phyloP scores from a whole-genome alignment of 35 echinoderm and acorn worm genomes.

The Heliocidaris tuberculata region DNA sequence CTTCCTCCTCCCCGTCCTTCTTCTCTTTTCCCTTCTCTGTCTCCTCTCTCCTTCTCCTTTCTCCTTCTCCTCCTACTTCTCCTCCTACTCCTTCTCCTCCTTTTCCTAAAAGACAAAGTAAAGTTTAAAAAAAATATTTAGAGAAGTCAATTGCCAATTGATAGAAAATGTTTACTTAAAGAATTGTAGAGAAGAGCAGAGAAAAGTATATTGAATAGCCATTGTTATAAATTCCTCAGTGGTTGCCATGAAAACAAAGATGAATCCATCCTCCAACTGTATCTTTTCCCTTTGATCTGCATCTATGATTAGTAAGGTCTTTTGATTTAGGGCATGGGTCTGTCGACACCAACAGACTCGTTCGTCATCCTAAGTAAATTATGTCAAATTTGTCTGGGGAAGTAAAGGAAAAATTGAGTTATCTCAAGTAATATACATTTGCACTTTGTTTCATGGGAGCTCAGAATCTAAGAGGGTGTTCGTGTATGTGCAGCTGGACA shows the following conservation, averaged over 20 bases:
- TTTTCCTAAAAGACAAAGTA: not conserved
- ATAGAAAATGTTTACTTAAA: too few species aligned
- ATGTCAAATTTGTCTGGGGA: conserved; percentile 9
- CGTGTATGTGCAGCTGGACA: not conserved
- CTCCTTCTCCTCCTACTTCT: not conserved
- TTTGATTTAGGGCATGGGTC: not conserved
- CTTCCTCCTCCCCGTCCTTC: not conserved
- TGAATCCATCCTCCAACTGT: too few species aligned
- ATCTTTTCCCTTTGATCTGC: too few species aligned
- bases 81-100: not conserved
- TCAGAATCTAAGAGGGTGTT: not conserved
- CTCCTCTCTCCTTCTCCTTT: not conserved
- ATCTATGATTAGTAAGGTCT: too few species aligned
- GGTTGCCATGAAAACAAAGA: too few species aligned
- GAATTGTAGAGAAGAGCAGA: too few species aligned
- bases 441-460: not conserved
- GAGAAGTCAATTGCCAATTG: too few species aligned
- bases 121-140: too few species aligned
- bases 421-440: not conserved
- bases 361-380: not conserved
- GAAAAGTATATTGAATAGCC: too few species aligned
- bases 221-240: too few species aligned
- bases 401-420: not conserved
- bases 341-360: not conserved
- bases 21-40: not conserved